Percentiles rank a stretch among this genome's conserved stretches.
Evolutionary conservation across 2,797 vertebrate species (phyloP).

Genomic region (Danio albolineatus): DNA sequence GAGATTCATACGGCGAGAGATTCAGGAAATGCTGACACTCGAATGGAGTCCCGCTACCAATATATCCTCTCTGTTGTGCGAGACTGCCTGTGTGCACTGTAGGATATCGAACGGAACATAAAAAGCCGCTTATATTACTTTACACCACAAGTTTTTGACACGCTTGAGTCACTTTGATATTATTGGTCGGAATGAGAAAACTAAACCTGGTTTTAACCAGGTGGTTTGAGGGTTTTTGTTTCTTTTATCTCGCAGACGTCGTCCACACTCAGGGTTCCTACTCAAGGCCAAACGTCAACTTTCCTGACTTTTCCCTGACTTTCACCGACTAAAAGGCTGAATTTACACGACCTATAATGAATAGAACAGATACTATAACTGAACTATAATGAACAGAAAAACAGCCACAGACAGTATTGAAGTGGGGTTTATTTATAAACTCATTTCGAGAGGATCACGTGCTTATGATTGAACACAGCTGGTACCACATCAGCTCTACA

Average conservation of each 20-base stretch:
- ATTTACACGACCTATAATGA: too few relatives aligned
- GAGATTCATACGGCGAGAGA: constrained; percentile 24
- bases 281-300: too few relatives aligned
- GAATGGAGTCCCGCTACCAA: background rate
- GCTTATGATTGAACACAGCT: too few relatives aligned
- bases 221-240: background rate
- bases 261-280: background rate
- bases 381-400: too few relatives aligned
- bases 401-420: too few relatives aligned
- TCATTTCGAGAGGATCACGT: too few relatives aligned
- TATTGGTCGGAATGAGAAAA: constrained; percentile 29
- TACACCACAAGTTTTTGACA: background rate
- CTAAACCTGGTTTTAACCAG: constrained; percentile 22
- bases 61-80: constrained; percentile 14
- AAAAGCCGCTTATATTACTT: constrained; percentile 4
- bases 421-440: too few relatives aligned
- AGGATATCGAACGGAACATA: constrained; percentile 4
- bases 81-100: background rate
- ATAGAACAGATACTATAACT: too few relatives aligned
- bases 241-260: background rate
- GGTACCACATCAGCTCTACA: too few relatives aligned
- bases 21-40: constrained; percentile 30
- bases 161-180: constrained; percentile 2
- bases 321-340: too few relatives aligned
- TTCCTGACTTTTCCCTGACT: too few relatives aligned